Evolutionary conservation across 1,140 invertebrate species (phyloP).

Genomic region (Pristionchus pacificus): DNA sequence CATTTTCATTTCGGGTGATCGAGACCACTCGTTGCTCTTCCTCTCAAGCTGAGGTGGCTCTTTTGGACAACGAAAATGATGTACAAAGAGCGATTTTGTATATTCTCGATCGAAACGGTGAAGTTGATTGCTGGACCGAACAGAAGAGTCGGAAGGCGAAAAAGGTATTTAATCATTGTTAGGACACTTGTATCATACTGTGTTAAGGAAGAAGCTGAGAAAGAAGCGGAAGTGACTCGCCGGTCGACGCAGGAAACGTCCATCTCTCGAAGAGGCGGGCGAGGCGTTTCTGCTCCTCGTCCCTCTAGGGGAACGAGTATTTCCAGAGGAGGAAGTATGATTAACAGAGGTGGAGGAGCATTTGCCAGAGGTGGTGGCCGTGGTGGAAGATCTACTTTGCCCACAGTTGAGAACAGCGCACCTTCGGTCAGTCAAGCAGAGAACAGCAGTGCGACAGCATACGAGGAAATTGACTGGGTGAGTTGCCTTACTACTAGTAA

Average conservation of each 20-base stretch:
- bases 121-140: conserved; percentile 32
- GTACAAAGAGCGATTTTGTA: conserved; percentile 19
- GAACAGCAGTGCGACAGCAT: too few relatives aligned
- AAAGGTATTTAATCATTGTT: conserved; percentile 2
- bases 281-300: conserved; percentile 2
- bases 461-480: too few relatives aligned
- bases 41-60: conserved; percentile 25
- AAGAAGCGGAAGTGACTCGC: neutral
- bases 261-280: neutral
- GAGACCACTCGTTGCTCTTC: conserved; percentile 29
- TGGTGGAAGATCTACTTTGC: conserved; percentile 7
- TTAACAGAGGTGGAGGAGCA: conserved; percentile 13
- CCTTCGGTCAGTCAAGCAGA: too few relatives aligned
- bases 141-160: conserved; percentile 30
- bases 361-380: neutral
- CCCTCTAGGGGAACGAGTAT: neutral
- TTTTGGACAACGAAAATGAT: conserved; percentile 27
- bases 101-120: conserved; percentile 17
- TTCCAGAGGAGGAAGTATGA: conserved; percentile 9
- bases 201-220: conserved; percentile 14
- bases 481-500: too few relatives aligned
- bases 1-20: conserved; percentile 14
- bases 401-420: neutral
- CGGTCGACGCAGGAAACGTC: neutral
- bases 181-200: neutral